These are phyloP conservation scores for Lysiphlebus fabarum DNA, from an alignment of 1,140 invertebrate species.

Conservation along the genomic window DNA sequence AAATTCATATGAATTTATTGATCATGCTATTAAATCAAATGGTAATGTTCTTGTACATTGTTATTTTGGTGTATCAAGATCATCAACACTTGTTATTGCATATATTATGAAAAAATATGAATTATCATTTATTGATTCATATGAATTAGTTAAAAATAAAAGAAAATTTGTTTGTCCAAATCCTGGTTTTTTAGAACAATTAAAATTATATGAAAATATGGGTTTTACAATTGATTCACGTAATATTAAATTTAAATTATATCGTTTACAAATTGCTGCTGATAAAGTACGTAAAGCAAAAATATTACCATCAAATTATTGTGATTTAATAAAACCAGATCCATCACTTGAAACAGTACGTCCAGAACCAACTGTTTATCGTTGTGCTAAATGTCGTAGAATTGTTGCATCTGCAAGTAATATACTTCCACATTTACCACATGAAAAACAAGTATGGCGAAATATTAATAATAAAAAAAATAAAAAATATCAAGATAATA, in stretches of 20 bases:
- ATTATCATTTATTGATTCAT: conserved; percentile 69
- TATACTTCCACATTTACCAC: conserved; percentile 67
- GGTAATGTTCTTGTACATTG: conserved; percentile 76
- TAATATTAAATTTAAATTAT: conserved; percentile 73
- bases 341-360: conserved; percentile 70
- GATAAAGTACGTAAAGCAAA: conserved; percentile 78
- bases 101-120: conserved; percentile 81
- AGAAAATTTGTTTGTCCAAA: conserved; percentile 69
- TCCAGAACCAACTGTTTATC: conserved; percentile 77
- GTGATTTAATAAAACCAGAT: conserved; percentile 74
- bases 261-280: conserved; percentile 72
- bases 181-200: conserved; percentile 70
- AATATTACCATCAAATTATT: conserved; percentile 74
- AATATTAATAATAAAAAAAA: conserved; percentile 44
- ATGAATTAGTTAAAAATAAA: conserved; percentile 64
- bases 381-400: conserved; percentile 75
- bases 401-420: conserved; percentile 76
- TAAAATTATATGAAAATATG: conserved; percentile 76
- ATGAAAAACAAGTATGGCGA: conserved; percentile 55
- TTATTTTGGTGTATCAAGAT: conserved; percentile 83
- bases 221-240: conserved; percentile 66
- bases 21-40: conserved; percentile 55
- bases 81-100: conserved; percentile 77
- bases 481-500: conserved; percentile 31
- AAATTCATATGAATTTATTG: conserved; percentile 71